These are phyloP conservation scores for Alcedo atthis DNA, from an alignment of 2,797 vertebrate species.

Conservation along the genomic window DNA sequence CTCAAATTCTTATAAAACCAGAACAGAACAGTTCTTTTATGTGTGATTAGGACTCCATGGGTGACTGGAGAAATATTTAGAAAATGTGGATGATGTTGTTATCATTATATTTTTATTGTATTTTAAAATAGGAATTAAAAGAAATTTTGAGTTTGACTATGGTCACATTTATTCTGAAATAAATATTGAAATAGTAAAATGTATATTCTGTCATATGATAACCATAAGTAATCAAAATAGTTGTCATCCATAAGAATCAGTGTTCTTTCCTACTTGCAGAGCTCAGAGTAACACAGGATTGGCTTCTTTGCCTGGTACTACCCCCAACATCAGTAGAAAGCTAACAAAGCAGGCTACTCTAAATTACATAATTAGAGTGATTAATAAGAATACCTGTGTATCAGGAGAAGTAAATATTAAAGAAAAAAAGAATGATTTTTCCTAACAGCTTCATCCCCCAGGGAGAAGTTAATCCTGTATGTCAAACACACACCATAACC, in stretches of 20 bases:
- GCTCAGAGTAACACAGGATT: neutral
- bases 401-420: conserved; percentile 1
- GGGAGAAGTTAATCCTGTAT: conserved; percentile 29
- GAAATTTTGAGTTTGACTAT: neutral
- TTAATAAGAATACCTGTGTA: neutral
- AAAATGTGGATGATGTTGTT: neutral
- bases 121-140: neutral
- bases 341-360: neutral
- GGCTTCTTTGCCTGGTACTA: neutral
- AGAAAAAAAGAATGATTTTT: neutral
- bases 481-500: neutral
- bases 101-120: neutral
- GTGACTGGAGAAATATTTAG: neutral
- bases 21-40: neutral
- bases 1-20: neutral
- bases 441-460: neutral
- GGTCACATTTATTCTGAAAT: neutral
- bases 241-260: neutral
- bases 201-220: neutral
- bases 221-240: neutral
- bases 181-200: neutral
- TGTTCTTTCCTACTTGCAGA: neutral
- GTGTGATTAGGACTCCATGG: neutral
- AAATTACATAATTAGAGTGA: neutral
- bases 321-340: neutral